Conservation (phyloP, 2,888 invertebrate species). For the Odontocolon sp. region DNA sequence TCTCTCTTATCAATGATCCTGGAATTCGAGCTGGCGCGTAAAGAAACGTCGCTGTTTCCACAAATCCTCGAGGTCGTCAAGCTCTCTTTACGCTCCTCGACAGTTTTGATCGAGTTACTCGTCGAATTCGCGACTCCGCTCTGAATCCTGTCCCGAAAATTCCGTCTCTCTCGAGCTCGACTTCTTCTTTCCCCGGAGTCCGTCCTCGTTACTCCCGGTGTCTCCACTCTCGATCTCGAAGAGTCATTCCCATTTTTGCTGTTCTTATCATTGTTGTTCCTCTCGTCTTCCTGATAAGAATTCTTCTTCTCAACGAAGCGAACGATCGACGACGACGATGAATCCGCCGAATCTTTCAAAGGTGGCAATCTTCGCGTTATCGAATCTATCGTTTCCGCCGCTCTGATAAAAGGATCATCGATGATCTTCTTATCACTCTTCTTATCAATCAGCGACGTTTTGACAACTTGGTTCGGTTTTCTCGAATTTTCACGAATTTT, state of each 20-base stretch:
- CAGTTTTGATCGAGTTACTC: constrained; percentile 20
- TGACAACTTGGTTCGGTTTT: no score
- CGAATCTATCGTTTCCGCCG: constrained; percentile 55
- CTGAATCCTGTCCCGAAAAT: constrained; percentile 68
- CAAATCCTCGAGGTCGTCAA: constrained; percentile 68
- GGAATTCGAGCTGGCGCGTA: constrained; percentile 12
- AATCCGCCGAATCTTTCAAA: constrained; percentile 38
- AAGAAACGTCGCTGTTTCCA: constrained; percentile 56
- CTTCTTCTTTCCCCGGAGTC: constrained; percentile 75
- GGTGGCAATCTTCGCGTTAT: constrained; percentile 57
- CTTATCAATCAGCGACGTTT: no score
- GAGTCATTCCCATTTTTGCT: background rate
- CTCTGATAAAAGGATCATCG: constrained; percentile 41
- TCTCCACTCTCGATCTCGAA: constrained; percentile 35
- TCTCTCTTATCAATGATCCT: no score
- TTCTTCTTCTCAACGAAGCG: constrained; percentile 29
- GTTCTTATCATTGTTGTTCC: constrained; percentile 62
- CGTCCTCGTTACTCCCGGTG: constrained; percentile 66
- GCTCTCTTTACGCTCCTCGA: constrained; percentile 69
- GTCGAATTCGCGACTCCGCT: constrained; percentile 33
- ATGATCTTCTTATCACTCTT: constrained; percentile 56
- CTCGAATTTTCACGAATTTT: background rate
- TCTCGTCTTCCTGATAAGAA: constrained; percentile 57
- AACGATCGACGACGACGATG: constrained; percentile 43
- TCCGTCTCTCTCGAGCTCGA: constrained; percentile 74